Evolutionary conservation across 2,113 vertebrate species (phyloP).

Genomic region (Hirundichthys speculiger): DNA sequence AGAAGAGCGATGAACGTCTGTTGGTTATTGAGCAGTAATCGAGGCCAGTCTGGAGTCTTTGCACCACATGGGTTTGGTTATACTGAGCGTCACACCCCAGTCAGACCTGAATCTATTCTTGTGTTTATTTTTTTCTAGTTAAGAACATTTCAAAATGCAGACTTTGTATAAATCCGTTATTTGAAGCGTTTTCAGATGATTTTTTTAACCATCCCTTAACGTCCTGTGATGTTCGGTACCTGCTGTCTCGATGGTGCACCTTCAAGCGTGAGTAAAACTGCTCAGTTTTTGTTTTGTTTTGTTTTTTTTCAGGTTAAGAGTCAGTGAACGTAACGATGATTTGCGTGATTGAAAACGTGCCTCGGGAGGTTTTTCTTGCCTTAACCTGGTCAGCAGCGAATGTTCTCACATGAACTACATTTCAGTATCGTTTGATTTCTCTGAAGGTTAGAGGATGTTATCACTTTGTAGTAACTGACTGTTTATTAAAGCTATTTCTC

Average conservation of each 20-base stretch:
- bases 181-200: too few species aligned
- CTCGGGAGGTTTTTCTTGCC: constrained; percentile 25
- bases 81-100: neutral
- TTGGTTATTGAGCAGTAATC: neutral
- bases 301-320: too few species aligned
- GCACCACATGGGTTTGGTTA: constrained; percentile 23
- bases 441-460: neutral
- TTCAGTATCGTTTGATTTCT: neutral
- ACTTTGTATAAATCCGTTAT: neutral
- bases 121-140: constrained; percentile 14
- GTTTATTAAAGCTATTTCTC: too few species aligned
- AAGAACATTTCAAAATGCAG: constrained; percentile 18
- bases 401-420: neutral
- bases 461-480: too few species aligned
- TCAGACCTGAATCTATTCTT: neutral
- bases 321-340: too few species aligned
- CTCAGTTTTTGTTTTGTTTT: too few species aligned
- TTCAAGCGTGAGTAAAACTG: too few species aligned
- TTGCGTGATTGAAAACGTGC: constrained; percentile 32
- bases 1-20: neutral
- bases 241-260: too few species aligned
- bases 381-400: neutral
- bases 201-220: too few species aligned
- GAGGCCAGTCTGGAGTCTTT: constrained; percentile 9
- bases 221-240: too few species aligned